A percentile compares a stretch with the other conserved stretches of the same genome.
phyloP scores from a whole-genome alignment of 2,797 vertebrate genomes.

The Danio jaintianensis region DNA sequence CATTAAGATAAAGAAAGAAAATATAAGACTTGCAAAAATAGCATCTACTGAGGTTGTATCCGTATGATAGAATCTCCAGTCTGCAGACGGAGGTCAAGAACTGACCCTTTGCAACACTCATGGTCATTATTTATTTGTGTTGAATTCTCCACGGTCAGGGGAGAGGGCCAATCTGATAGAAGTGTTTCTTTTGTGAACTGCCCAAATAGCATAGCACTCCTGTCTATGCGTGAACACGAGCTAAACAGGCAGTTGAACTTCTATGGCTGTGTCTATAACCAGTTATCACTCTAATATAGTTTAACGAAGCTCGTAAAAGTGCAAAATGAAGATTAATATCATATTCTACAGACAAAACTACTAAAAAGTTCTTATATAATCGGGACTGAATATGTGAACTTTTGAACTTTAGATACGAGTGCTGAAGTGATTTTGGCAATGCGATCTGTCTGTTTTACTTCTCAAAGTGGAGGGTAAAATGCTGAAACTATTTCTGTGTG shows the following conservation, averaged over 20 bases:
- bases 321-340: not conserved
- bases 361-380: not conserved
- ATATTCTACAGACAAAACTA: conserved; percentile 4
- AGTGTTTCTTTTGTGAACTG: conserved; percentile 31
- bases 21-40: not conserved
- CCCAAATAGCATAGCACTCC: not conserved
- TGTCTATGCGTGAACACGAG: conserved; percentile 8
- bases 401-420: conserved; percentile 25
- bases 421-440: conserved; percentile 17
- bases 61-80: conserved; percentile 49
- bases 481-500: conserved; percentile 15
- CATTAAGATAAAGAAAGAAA: conserved; percentile 2
- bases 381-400: not conserved
- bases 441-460: conserved; percentile 9
- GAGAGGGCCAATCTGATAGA: conserved; percentile 42
- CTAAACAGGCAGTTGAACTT: not conserved
- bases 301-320: not conserved
- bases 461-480: conserved; percentile 46
- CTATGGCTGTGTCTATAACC: not conserved
- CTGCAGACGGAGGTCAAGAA: conserved; percentile 38
- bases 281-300: conserved; percentile 1
- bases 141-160: conserved; percentile 32
- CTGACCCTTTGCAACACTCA: conserved; percentile 19
- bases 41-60: conserved; percentile 26
- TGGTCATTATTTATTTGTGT: conserved; percentile 45